Evolutionary conservation across 1,140 invertebrate species (phyloP).

Genomic region (Ganaspis sp.): DNA sequence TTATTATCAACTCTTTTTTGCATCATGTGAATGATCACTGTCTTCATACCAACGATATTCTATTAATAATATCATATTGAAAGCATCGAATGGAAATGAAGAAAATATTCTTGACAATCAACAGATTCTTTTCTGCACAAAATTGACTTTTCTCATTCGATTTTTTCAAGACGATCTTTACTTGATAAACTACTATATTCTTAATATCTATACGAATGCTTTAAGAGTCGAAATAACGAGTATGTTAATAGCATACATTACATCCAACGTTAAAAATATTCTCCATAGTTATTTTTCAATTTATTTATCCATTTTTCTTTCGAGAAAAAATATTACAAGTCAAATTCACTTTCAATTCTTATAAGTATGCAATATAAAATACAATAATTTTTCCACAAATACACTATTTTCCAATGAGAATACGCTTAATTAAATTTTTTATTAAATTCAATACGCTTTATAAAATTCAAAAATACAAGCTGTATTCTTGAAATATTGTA

Average conservation of each 20-base stretch:
- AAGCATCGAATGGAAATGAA: not conserved
- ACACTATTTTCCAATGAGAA: no score
- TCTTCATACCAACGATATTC: not conserved
- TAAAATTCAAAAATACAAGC: no score
- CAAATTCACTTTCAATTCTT: not conserved
- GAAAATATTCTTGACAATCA: not conserved
- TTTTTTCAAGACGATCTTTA: not conserved
- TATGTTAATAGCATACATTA: conserved; percentile 16
- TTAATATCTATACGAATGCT: conserved; percentile 4
- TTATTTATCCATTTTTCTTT: conserved; percentile 5
- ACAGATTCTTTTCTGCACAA: not conserved
- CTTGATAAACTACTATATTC: conserved; percentile 35
- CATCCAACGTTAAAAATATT: conserved; percentile 23
- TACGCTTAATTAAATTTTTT: no score
- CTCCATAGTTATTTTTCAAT: not conserved
- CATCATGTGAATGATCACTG: not conserved
- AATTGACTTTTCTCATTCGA: not conserved
- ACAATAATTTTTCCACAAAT: no score
- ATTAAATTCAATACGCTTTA: no score
- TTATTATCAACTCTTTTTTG: conserved; percentile 1
- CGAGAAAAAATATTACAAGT: not conserved
- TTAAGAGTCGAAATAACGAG: conserved; percentile 25
- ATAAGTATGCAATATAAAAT: not conserved
- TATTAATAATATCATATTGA: conserved; percentile 1
- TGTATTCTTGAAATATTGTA: no score